Evolutionary conservation across 2,888 invertebrate genomes (phyloP).

Genomic region (Tubulanus polymorphus): DNA sequence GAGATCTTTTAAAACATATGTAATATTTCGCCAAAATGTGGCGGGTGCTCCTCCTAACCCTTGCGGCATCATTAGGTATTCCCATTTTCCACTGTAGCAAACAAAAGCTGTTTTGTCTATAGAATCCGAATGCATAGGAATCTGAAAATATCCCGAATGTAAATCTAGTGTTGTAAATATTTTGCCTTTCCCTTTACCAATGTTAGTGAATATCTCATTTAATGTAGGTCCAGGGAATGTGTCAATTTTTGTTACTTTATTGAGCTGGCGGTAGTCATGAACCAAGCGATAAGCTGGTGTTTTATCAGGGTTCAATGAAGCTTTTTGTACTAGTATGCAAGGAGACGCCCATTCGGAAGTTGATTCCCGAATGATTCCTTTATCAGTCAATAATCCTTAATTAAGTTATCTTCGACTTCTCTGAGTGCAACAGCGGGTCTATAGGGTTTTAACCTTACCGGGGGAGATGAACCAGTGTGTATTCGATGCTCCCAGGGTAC

Average conservation of each 20-base stretch:
- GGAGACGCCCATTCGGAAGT: background rate
- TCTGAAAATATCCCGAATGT: background rate
- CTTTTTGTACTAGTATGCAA: background rate
- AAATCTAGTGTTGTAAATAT: background rate
- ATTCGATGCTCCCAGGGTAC: background rate
- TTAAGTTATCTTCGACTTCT: background rate
- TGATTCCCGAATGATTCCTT: background rate
- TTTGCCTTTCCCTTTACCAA: background rate
- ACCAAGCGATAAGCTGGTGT: constrained; percentile 7
- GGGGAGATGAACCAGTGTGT: background rate
- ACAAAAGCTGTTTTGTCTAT: background rate
- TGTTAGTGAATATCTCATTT: background rate
- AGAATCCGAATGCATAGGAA: background rate
- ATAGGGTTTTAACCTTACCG: background rate
- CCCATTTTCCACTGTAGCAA: background rate
- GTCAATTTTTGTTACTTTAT: background rate
- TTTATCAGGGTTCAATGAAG: background rate
- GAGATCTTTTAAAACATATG: background rate
- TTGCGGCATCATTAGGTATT: background rate
- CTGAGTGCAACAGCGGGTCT: background rate
- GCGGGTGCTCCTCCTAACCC: background rate
- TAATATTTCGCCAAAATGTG: background rate
- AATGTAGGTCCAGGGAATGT: background rate
- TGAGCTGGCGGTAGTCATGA: background rate
- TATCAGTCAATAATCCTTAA: background rate